A percentile compares a stretch with the other conserved stretches of the same genome.
These are phyloP conservation scores for Parnassius orleans DNA, from an alignment of 2,888 invertebrate species.

Conservation along the genomic window DNA sequence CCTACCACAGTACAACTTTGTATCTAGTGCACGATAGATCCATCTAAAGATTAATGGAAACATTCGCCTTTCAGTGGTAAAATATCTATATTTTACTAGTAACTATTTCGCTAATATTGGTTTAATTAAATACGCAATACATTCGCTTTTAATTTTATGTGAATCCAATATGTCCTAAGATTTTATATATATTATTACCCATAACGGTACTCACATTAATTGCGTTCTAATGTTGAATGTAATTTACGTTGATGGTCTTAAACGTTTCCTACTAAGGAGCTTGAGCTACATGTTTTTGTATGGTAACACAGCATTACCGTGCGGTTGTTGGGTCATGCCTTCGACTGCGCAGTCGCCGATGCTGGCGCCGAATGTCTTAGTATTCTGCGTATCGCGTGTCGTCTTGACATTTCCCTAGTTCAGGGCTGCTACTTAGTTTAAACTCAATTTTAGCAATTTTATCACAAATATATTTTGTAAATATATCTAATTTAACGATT, in stretches of 20 bases:
- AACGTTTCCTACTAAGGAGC: conserved; percentile 16
- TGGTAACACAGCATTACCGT: conserved; percentile 19
- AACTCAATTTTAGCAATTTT: not conserved
- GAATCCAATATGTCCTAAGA: no score
- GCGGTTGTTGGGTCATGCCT: conserved; percentile 19
- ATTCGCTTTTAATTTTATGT: no score
- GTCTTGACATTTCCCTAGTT: conserved; percentile 45
- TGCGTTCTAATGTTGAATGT: conserved; percentile 13
- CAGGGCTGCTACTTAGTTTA: conserved; percentile 32
- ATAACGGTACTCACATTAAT: conserved; percentile 1
- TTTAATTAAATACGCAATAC: no score
- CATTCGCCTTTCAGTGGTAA: no score
- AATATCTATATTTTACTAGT: no score
- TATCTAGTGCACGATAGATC: no score
- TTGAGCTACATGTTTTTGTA: conserved; percentile 18
- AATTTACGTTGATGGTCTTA: conserved; percentile 12
- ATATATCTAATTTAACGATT: conserved; percentile 5
- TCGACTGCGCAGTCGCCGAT: conserved; percentile 39
- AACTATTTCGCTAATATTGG: no score
- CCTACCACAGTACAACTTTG: no score
- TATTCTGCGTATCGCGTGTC: conserved; percentile 54
- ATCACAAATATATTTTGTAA: not conserved
- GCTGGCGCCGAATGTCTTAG: conserved; percentile 56
- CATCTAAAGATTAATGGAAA: no score
- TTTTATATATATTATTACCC: not conserved